Evolutionary conservation across 2,797 vertebrate genomes (phyloP), one percentile per base, ranked within the genome.

Genomic region (Spinus pinus): DNA sequence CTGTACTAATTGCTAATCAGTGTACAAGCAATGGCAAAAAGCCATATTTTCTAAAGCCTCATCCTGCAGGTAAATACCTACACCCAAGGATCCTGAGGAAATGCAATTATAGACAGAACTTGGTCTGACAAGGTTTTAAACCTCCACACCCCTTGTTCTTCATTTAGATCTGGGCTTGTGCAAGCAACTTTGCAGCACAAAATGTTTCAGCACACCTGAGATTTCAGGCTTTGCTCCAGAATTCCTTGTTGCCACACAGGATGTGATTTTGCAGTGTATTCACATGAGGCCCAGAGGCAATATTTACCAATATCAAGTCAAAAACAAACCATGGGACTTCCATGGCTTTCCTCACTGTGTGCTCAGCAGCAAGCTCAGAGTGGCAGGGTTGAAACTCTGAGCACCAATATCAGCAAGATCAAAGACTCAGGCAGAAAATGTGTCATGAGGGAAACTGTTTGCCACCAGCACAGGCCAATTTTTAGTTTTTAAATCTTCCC

Each of bases 381-480:
- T 2, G 7, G 5, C 42, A 53, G 24, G 4, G 20, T 1, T 37
- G 64, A 17, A 53, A 12, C 22, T 30, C 25, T 20, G 28, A 66
- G 28, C 15, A 10, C 2, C 0, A 14, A 7, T 12, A 3, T 27
- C 31, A 56, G 27, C 35, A 64, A 10, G 21, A 71, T 10, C 37
- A 84, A 31, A 35, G 10, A 14, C 35, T 25, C 30, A 77, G n/a
- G 7, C 15, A 60, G 37, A 72, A 57, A 25, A 31, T 3, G 1
- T 2, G 1, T 9, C 6, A 2, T 2, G 17, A 61, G 19, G 23
- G n/a, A 81, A 56, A 39, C 4, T 9, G 6, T 17, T 47, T 72
- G 15, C 30, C 3, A 1, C 5, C 8, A 67, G 9, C 31, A 61
- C 11, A 49, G 15, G 2, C 0, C 7, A 28, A 6, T 2, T 54